phyloP scores from a whole-genome alignment of 2,113 vertebrate species.

The Fulica atra region DNA sequence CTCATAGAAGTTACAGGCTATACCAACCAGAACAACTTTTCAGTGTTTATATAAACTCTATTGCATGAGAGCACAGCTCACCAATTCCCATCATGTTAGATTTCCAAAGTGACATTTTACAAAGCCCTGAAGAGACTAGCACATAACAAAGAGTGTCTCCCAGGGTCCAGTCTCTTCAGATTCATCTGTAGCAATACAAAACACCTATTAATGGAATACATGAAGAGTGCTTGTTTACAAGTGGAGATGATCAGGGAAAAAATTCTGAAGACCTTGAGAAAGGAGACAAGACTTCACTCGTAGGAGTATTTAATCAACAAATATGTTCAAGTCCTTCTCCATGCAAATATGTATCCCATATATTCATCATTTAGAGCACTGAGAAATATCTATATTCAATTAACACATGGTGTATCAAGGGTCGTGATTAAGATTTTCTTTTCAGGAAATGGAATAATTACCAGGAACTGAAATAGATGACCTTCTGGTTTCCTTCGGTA shows the following conservation, averaged over 20 bases:
- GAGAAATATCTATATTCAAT: background rate
- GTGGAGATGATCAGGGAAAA: background rate
- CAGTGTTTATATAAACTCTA: slow-evolving; percentile 46
- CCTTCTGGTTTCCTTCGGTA: background rate
- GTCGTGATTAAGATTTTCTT: background rate
- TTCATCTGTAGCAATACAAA: background rate
- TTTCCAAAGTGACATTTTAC: slow-evolving; percentile 48
- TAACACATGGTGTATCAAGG: background rate
- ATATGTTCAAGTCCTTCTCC: background rate
- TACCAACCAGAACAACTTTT: slow-evolving; percentile 18
- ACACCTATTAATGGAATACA: background rate
- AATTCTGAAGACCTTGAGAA: background rate
- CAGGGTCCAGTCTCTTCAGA: background rate
- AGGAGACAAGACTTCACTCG: background rate
- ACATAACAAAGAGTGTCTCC: background rate
- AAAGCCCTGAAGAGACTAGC: slow-evolving; percentile 23
- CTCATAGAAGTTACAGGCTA: background rate
- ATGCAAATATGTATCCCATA: background rate
- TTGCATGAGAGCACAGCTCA: slow-evolving; percentile 28
- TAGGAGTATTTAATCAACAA: background rate
- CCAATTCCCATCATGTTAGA: slow-evolving; percentile 27
- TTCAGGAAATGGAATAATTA: background rate
- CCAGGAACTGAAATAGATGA: background rate
- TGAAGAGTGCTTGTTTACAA: background rate
- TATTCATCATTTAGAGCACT: background rate